Evolutionary conservation across 2,113 vertebrate species (phyloP).

Genomic region (Lagopus leucura): DNA sequence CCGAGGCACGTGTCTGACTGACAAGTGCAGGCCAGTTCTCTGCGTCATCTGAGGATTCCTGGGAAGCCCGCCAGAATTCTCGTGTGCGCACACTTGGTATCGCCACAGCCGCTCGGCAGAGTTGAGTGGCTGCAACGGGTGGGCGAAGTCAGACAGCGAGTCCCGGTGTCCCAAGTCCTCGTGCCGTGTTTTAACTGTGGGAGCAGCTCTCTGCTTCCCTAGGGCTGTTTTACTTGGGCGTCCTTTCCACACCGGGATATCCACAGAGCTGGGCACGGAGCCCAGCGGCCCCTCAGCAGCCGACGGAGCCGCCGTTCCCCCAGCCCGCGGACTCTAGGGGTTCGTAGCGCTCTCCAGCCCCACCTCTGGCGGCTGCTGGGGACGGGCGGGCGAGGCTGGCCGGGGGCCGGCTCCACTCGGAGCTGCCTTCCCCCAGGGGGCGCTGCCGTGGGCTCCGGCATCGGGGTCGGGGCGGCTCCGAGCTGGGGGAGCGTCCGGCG

Average conservation of each 20-base stretch:
- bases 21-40: not conserved
- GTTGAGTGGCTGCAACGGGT: not conserved
- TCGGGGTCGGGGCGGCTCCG: slow-evolving; percentile 44
- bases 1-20: not conserved
- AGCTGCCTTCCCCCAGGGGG: slow-evolving; percentile 53
- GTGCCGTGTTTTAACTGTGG: not conserved
- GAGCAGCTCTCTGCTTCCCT: not conserved
- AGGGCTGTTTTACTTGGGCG: not conserved
- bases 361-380: not conserved
- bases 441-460: slow-evolving; percentile 51
- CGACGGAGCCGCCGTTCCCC: rapidly evolving
- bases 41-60: not conserved
- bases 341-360: too few relatives aligned
- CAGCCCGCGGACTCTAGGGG: not conserved
- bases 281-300: not conserved
- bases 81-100: not conserved
- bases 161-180: not conserved
- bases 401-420: too few relatives aligned
- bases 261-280: not conserved
- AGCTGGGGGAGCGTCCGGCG: slow-evolving; percentile 34
- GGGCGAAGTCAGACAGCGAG: not conserved
- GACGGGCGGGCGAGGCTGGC: too few relatives aligned
- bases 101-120: not conserved
- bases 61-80: slow-evolving; percentile 13
- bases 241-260: not conserved